phyloP scores from a whole-genome alignment of 2,888 invertebrate species.

The Rapana venosa region DNA sequence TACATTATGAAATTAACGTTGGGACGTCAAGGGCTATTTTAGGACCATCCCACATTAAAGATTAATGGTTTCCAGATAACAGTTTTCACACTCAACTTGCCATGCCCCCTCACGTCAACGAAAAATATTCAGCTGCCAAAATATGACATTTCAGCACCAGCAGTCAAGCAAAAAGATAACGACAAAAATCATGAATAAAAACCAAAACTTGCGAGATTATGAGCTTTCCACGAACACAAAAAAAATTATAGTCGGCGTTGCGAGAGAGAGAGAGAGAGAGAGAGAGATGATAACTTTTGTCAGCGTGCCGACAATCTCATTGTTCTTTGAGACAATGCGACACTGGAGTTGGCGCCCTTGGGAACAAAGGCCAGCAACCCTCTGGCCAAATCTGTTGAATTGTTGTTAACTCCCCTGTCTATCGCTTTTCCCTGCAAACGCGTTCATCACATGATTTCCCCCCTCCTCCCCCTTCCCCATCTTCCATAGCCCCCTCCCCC shows the following conservation, averaged over 20 bases:
- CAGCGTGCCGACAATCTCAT: slow-evolving; percentile 12
- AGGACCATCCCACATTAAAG: not conserved
- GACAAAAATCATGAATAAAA: no score
- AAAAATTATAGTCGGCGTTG: no score
- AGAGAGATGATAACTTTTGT: not conserved
- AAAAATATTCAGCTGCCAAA: not conserved
- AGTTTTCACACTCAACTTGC: not conserved
- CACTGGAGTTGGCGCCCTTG: not conserved
- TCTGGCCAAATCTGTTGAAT: slow-evolving; percentile 14
- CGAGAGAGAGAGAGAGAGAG: not conserved
- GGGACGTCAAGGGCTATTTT: not conserved
- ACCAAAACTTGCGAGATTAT: no score
- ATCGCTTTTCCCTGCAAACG: not conserved
- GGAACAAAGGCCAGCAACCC: not conserved
- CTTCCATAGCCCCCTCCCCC: not conserved
- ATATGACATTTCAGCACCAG: slow-evolving; percentile 2
- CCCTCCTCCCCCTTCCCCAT: not conserved
- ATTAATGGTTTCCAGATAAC: not conserved
- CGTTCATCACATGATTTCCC: not conserved
- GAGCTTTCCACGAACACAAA: no score
- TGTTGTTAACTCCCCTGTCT: slow-evolving; percentile 7
- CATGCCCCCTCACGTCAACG: not conserved
- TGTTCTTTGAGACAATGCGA: not conserved
- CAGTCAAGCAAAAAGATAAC: not conserved
- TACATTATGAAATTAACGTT: not conserved